Evolutionary conservation across 2,888 invertebrate genomes (phyloP), one percentile per base, ranked within the genome.

Genomic region (Germaria angustata): DNA sequence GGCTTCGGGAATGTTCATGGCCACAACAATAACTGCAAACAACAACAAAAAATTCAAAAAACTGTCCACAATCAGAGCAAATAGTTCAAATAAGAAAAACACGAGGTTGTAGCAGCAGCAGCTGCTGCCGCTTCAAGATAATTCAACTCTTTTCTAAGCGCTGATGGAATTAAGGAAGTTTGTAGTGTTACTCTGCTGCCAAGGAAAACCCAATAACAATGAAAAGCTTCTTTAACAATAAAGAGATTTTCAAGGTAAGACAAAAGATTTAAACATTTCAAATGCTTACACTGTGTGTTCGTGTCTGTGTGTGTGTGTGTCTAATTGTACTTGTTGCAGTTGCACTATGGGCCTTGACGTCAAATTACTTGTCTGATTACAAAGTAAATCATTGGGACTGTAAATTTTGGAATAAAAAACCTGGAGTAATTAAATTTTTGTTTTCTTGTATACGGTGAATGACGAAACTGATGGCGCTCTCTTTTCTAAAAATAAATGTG

Each of bases 211-310:
- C 41, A 44, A 17, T 53, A 36, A 68, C 17, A 76, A 77, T 69
- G 61, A 65, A 57, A 57, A 44, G n/a, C 59, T 84, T 78, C 36
- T 66, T 72, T 39, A 41, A 76, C 72, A 77, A 81, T 76, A 68
- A 77, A 81, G 77, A 85, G 85, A 85, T 84, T 84, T 85, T 85
- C 85, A 84, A 84, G 83, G 84, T 84, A 85, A 85, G 85, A 85
- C 85, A 85, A 66, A 78, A 75, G 24, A 13, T 20, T 55, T 9
- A 57, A 20, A 66, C 15, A 32, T 39, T 22, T 15, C 24, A 13
- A 15, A 17, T 36, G 11, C 5, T 20, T 20, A 7, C 2, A 24
- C 6, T 34, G 17, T 61, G 15, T 8, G 41, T 1, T 22, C 11
- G 20, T n/a, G 49, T 59, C 72, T 71, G 57, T 65, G 66, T 34